A percentile compares a stretch with the other conserved stretches of the same genome.
These are phyloP conservation scores for Stenodema calcarata DNA, from an alignment of 2,888 invertebrate genomes.

Conservation along the genomic window DNA sequence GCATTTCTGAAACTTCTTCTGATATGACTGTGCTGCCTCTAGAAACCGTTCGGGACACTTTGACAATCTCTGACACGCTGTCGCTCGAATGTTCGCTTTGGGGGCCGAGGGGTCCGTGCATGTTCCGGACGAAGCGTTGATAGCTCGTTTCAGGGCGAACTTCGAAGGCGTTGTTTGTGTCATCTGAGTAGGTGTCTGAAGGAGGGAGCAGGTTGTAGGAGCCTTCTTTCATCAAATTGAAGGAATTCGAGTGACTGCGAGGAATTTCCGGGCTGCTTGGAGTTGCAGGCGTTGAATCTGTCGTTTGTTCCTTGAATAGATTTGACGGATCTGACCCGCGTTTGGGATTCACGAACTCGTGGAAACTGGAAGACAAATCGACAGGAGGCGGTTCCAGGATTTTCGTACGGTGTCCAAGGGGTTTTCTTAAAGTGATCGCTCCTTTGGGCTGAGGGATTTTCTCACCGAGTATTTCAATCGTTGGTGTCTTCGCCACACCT, in stretches of 20 bases:
- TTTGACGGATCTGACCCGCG: not conserved
- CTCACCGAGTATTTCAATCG: constrained; percentile 23
- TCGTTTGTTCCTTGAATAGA: not conserved
- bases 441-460: not conserved
- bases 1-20: constrained; percentile 42
- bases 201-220: not conserved
- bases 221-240: constrained; percentile 29
- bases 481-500: not conserved
- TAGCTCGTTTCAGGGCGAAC: not conserved
- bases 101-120: not conserved
- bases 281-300: not conserved
- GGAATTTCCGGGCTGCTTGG: not conserved
- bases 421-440: not conserved
- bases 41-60: constrained; percentile 44
- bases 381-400: not conserved
- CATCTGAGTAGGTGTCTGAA: not conserved
- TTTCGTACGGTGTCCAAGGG: not conserved
- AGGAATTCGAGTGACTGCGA: constrained; percentile 30
- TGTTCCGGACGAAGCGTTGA: not conserved
- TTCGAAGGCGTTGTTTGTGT: not conserved
- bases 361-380: not conserved
- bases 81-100: constrained; percentile 44
- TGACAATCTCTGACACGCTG: constrained; percentile 41
- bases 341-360: not conserved
- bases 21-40: constrained; percentile 37